A percentile compares a stretch with the other conserved stretches of the same genome.
These are phyloP conservation scores for fruit fly (Drosophila melanogaster) DNA, from an alignment of 1,140 invertebrate species.

Conservation along the genomic window Release_6_plus_ISO1_MT NT_033777.3:25467501-25468000, in stretches of 20 bases:
- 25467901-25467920: slow-evolving; percentile 14
- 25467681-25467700: too few relatives aligned
- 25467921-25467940: slow-evolving; percentile 70
- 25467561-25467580: slow-evolving; percentile 60
- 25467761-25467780: slow-evolving; percentile 82
- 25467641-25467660: slow-evolving; percentile 60
- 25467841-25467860: slow-evolving; percentile 74
- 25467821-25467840: slow-evolving; percentile 30
- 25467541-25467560: slow-evolving; percentile 55
- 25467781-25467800: slow-evolving; percentile 46
- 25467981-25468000: slow-evolving; percentile 37
- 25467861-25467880: slow-evolving; percentile 79
- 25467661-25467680: slow-evolving; percentile 74
- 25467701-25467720: too few relatives aligned
- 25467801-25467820: slow-evolving; percentile 26
- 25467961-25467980: slow-evolving; percentile 48
- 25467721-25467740: slow-evolving; percentile 29
- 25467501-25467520: slow-evolving; percentile 40
- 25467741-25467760: slow-evolving; percentile 79
- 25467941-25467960: slow-evolving; percentile 71
- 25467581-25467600: slow-evolving; percentile 13
- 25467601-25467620: slow-evolving; percentile 4
- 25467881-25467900: slow-evolving; percentile 50
- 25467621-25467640: slow-evolving; percentile 35
- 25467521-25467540: slow-evolving; percentile 56